These are phyloP conservation scores for Campylomormyrus numenius DNA, from an alignment of 2,113 vertebrate species.

Conservation along the genomic window DNA sequence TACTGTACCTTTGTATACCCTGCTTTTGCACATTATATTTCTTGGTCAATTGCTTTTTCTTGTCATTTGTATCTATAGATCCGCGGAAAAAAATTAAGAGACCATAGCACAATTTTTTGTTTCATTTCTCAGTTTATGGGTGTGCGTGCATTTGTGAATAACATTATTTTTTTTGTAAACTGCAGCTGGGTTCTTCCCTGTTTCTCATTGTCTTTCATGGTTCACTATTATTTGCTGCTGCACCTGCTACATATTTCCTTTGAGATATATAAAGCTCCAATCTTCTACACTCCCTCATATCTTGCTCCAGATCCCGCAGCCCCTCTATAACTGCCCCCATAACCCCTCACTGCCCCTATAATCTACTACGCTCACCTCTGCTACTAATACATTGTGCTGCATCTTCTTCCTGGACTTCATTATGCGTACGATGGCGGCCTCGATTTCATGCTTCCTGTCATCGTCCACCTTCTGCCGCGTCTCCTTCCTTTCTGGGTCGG, in stretches of 20 bases:
- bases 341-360: neutral
- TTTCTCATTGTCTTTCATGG: neutral
- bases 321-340: neutral
- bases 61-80: neutral
- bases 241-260: neutral
- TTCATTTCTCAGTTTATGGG: too few species aligned
- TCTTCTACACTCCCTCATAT: neutral
- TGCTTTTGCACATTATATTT: neutral
- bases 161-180: too few species aligned
- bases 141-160: too few species aligned
- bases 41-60: neutral
- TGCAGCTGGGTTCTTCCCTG: too few species aligned
- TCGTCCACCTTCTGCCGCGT: slow-evolving; percentile 97
- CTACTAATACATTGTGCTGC: slow-evolving; percentile 94
- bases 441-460: slow-evolving; percentile 95
- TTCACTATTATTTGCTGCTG: neutral
- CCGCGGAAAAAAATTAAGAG: too few species aligned
- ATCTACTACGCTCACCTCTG: slow-evolving; percentile 69
- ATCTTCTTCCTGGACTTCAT: slow-evolving; percentile 99
- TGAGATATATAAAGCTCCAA: neutral
- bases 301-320: neutral
- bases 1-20: neutral
- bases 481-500: slow-evolving; percentile 94
- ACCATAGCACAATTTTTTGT: too few species aligned
- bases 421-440: slow-evolving; percentile 95